These are phyloP conservation scores for Drosophila peninsularis DNA, from an alignment of 2,888 invertebrate genomes.

Conservation along the genomic window DNA sequence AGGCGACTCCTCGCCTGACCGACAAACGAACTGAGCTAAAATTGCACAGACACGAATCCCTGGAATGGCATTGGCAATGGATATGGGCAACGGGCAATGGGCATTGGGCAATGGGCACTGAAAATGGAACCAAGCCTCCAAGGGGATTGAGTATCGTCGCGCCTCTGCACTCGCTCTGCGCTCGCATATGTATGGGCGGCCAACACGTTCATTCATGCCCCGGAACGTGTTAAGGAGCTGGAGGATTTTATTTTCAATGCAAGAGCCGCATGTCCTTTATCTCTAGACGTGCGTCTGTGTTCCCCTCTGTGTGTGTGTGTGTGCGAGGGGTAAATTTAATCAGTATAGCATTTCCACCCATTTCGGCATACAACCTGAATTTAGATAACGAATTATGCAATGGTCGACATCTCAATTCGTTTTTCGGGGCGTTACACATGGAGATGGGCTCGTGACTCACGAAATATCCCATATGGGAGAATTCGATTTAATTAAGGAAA, in stretches of 20 bases:
- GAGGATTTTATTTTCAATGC: constrained; percentile 72
- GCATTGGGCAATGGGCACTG: constrained; percentile 14
- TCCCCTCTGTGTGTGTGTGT: constrained; percentile 10
- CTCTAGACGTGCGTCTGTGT: constrained; percentile 7
- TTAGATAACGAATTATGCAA: constrained; percentile 83
- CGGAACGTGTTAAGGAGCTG: constrained; percentile 75
- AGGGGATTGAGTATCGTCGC: constrained; percentile 24
- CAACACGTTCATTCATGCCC: constrained; percentile 71
- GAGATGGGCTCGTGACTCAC: constrained; percentile 18
- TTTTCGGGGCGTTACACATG: constrained; percentile 11
- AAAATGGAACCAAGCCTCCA: constrained; percentile 12
- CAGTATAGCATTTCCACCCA: constrained; percentile 78
- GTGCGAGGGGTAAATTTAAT: constrained; percentile 73
- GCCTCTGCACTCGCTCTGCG: constrained; percentile 15
- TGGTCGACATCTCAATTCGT: constrained; percentile 26
- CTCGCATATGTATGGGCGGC: constrained; percentile 21
- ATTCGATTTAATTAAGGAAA: too few species aligned
- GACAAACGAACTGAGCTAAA: constrained; percentile 51
- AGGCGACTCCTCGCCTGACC: not conserved
- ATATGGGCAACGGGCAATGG: constrained; percentile 12
- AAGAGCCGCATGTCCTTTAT: constrained; percentile 36
- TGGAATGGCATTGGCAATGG: constrained; percentile 27
- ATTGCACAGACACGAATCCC: constrained; percentile 52
- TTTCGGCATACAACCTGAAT: constrained; percentile 82
- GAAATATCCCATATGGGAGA: not conserved